A percentile compares a stretch with the other conserved stretches of the same genome.
phyloP scores from a whole-genome alignment of 2,797 vertebrate genomes.

The Xenentodon cancila region DNA sequence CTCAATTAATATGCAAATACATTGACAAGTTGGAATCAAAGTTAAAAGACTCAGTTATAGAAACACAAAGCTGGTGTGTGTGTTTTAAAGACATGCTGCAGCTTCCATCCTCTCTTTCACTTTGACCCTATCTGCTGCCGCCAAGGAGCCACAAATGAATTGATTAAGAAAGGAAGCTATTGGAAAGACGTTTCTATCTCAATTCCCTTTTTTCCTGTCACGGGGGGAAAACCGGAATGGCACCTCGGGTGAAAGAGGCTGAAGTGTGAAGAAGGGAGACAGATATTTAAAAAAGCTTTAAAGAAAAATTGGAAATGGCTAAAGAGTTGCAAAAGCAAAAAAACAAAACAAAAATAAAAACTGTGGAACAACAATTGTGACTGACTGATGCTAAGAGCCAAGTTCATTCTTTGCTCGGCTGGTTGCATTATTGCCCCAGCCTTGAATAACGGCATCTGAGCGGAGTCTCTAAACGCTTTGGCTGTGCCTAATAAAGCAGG shows the following conservation, averaged over 20 bases:
- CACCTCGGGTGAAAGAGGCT: slow-evolving; percentile 23
- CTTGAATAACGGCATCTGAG: slow-evolving; percentile 47
- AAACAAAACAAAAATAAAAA: slow-evolving; percentile 1
- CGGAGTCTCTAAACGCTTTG: slow-evolving; percentile 60
- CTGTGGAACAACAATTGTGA: slow-evolving; percentile 23
- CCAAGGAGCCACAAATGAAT: slow-evolving; percentile 62
- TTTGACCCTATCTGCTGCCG: slow-evolving; percentile 52
- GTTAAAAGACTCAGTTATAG: slow-evolving; percentile 27
- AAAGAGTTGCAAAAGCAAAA: not conserved
- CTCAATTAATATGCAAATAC: slow-evolving; percentile 27
- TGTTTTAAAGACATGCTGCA: slow-evolving; percentile 40
- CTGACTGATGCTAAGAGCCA: slow-evolving; percentile 28
- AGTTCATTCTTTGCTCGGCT: slow-evolving; percentile 54
- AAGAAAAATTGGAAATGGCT: slow-evolving; percentile 12
- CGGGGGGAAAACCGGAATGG: slow-evolving; percentile 30
- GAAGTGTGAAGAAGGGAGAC: slow-evolving; percentile 1
- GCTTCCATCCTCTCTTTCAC: slow-evolving; percentile 49
- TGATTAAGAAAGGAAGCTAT: slow-evolving; percentile 73
- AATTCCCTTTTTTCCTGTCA: slow-evolving; percentile 47
- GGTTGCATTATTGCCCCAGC: slow-evolving; percentile 52
- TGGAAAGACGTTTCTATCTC: slow-evolving; percentile 7
- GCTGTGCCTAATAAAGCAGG: slow-evolving; percentile 71
- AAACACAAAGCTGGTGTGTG: slow-evolving; percentile 27
- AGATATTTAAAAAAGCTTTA: slow-evolving; percentile 40
- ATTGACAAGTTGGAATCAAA: slow-evolving; percentile 22